Conservation (phyloP, 1,140 invertebrate genomes). For the Coboldia fuscipes region DNA sequence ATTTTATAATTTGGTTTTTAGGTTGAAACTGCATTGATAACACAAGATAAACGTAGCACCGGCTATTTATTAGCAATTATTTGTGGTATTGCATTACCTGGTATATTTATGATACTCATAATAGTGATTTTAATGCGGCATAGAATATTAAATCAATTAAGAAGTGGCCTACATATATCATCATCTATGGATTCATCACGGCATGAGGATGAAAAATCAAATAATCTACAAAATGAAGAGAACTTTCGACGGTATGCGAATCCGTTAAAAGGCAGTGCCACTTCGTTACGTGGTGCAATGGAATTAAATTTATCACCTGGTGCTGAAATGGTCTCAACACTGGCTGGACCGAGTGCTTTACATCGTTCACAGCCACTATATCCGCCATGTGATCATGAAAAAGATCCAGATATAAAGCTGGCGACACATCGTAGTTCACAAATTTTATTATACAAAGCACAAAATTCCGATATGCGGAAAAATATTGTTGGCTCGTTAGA, state of each 20-base stretch:
- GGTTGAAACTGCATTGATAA: slow-evolving; percentile 16
- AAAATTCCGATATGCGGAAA: slow-evolving; percentile 52
- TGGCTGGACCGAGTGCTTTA: slow-evolving; percentile 27
- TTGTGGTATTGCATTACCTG: slow-evolving; percentile 21
- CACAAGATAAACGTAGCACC: slow-evolving; percentile 11
- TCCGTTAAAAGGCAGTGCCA: slow-evolving; percentile 22
- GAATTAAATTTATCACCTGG: slow-evolving; percentile 28
- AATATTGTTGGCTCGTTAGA: slow-evolving; percentile 51
- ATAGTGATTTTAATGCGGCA: slow-evolving; percentile 26
- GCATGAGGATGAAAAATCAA: slow-evolving; percentile 65
- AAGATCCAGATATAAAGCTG: slow-evolving; percentile 13
- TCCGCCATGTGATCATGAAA: slow-evolving; percentile 25
- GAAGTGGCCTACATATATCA: slow-evolving; percentile 28
- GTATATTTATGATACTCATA: slow-evolving; percentile 19
- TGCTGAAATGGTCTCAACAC: slow-evolving; percentile 19
- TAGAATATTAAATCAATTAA: slow-evolving; percentile 25
- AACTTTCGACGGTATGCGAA: slow-evolving; percentile 47
- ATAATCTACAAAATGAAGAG: slow-evolving; percentile 77
- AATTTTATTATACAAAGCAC: slow-evolving; percentile 45
- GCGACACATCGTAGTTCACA: slow-evolving; percentile 25
- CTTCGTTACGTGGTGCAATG: slow-evolving; percentile 18
- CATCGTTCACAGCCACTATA: slow-evolving; percentile 33
- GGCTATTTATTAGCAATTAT: slow-evolving; percentile 27
- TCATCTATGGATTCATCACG: slow-evolving; percentile 30
- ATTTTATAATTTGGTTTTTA: not conserved